Percentiles rank a stretch among this genome's conserved stretches.
phyloP scores from a whole-genome alignment of 2,797 vertebrate genomes.

The Peromyscus melanophrys region DNA sequence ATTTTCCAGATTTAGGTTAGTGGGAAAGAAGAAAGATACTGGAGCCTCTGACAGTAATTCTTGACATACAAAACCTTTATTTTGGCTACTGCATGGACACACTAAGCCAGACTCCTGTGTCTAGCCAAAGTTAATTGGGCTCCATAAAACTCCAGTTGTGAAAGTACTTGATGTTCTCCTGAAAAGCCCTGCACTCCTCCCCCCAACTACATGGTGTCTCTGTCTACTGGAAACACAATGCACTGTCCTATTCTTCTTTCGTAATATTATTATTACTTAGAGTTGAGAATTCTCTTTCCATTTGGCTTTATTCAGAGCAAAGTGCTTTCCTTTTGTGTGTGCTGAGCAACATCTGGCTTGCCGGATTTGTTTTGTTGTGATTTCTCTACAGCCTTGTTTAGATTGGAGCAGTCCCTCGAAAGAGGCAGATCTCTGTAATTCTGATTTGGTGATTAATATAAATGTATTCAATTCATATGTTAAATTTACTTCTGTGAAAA shows the following conservation, averaged over 20 bases:
- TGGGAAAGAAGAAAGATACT: constrained; percentile 70
- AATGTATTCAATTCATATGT: background rate
- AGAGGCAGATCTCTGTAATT: background rate
- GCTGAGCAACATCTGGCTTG: background rate
- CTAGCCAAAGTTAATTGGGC: constrained; percentile 79
- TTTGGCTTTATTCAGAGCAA: constrained; percentile 10
- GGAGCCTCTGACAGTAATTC: constrained; percentile 70
- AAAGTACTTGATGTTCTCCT: constrained; percentile 64
- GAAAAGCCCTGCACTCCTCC: background rate
- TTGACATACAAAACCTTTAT: constrained; percentile 79
- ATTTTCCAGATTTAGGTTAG: constrained; percentile 75
- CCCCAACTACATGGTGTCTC: background rate
- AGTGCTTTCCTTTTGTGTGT: background rate
- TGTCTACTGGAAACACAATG: background rate
- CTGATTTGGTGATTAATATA: background rate
- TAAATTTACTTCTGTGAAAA: constrained; percentile 5
- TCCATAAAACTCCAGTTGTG: constrained; percentile 71
- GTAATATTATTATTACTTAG: constrained; percentile 49
- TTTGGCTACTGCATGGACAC: constrained; percentile 33
- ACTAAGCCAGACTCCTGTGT: constrained; percentile 74
- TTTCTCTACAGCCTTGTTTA: background rate
- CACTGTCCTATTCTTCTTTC: background rate
- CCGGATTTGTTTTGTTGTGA: constrained; percentile 1
- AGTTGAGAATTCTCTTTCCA: background rate
- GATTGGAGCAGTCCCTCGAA: background rate